These are phyloP conservation scores for Coendou prehensilis DNA, from an alignment of 2,797 vertebrate species.

Conservation along the genomic window DNA sequence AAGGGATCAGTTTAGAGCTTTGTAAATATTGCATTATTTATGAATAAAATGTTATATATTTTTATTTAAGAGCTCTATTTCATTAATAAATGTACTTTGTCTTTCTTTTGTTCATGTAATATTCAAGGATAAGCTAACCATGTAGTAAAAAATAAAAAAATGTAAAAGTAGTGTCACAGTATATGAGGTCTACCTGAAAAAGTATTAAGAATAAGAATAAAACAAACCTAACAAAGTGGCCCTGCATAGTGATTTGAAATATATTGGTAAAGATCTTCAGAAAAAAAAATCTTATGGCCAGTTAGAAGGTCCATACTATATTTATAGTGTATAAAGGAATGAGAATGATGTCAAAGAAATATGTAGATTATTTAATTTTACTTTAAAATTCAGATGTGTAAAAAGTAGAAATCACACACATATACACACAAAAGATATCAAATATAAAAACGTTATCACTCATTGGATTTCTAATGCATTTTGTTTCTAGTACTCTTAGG, in stretches of 20 bases:
- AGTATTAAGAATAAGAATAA: slow-evolving; percentile 3
- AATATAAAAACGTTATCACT: neutral
- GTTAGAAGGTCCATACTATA: neutral
- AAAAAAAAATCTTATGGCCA: neutral
- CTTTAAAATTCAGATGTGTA: neutral
- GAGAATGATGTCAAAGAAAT: neutral
- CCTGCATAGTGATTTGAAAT: neutral
- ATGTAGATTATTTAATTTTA: neutral
- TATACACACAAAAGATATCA: neutral
- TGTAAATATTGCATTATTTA: slow-evolving; percentile 53
- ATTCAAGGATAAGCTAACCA: slow-evolving; percentile 17
- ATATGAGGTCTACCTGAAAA: neutral
- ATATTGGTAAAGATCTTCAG: neutral
- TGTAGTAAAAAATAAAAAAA: neutral
- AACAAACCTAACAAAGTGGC: neutral
- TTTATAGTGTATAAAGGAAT: neutral
- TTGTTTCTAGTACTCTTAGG: neutral
- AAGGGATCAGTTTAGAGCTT: neutral
- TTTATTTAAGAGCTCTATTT: slow-evolving; percentile 38
- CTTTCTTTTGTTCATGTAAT: slow-evolving; percentile 42
- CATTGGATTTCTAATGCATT: neutral
- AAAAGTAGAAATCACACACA: neutral
- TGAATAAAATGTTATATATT: neutral
- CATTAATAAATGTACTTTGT: slow-evolving; percentile 38
- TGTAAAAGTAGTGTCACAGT: neutral